Base-by-base conservation (phyloP, 2,888 invertebrate genomes). In the Oithona nana region DNA sequence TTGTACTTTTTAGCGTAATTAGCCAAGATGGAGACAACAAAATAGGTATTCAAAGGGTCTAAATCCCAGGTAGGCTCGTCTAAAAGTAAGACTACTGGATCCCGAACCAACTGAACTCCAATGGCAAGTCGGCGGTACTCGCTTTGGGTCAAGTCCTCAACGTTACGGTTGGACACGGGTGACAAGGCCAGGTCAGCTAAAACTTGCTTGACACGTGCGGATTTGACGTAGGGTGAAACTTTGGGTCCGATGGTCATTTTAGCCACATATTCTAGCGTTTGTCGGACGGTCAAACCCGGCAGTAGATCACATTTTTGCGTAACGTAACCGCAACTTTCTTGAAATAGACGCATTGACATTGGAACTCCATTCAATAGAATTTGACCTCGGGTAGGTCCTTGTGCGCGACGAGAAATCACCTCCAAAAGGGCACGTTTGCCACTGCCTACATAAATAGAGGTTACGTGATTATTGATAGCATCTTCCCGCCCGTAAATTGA, bases 21-120 rank as follows among this genome's bases (percentile, higher is more conserved):
- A 28, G 89, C 89, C 1, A 94, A 77, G 71, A 94, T 94, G 0
- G 94, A 93, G 59, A 95, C 84, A 6, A 97, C 84, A 65, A 97
- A 79, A 72, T 94, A 95, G 0, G 94, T 92, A 69, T 93, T 93
- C 61, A 97, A 76, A 0, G 95, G 92, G 73, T 95, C 94, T 67
- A 97, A 77, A 67, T 90, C 90, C 80, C 87, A 86, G 0, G 94
- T 93, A 0, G 94, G 93, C 70, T 95, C 94, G 71, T 95, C 94
- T 66, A 93, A 75, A 1, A 94, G 78, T 1, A 94, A 74, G 69
- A 94, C 80, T 24, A 89, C 88, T 87, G 95, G 95, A 76, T 97
- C 94, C 71, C 90, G 82, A 51, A 95, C 85, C 0, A 95, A 77
- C 71, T 95, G 93, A 1, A 90, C 81, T 0, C 93, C 94, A 67